Percentiles rank a stretch among this genome's conserved stretches.
These are phyloP conservation scores for Antigone vipio DNA, from an alignment of 2,113 vertebrate genomes.

Conservation along the genomic window DNA sequence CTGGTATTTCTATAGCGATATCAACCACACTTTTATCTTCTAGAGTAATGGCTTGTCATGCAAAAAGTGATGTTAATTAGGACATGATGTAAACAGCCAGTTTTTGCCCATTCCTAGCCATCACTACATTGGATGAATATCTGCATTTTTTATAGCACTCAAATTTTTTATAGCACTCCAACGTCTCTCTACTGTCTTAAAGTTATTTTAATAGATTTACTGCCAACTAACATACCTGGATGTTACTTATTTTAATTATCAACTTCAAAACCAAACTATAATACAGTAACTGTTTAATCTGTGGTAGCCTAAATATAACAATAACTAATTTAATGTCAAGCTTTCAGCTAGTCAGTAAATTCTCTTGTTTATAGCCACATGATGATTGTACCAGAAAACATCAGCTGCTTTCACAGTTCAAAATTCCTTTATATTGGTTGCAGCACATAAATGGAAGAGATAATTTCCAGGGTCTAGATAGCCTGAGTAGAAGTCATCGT, in stretches of 20 bases:
- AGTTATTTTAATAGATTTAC: neutral
- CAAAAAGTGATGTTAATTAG: neutral
- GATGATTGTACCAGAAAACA: neutral
- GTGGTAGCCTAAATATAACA: neutral
- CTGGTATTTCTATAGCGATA: neutral
- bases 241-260: neutral
- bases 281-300: neutral
- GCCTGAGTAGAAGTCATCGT: neutral
- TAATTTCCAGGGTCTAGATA: neutral
- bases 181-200: neutral
- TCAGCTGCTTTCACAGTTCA: neutral
- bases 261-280: neutral
- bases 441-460: neutral
- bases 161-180: neutral
- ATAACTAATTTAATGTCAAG: neutral
- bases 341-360: neutral
- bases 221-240: neutral
- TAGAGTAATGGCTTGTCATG: neutral
- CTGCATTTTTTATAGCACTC: neutral
- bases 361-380: neutral
- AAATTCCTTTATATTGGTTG: neutral
- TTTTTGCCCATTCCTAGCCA: neutral
- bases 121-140: neutral
- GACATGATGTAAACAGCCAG: neutral
- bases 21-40: neutral